phyloP scores from a whole-genome alignment of 1,140 invertebrate species.

The Trichogramma pretiosum region DNA sequence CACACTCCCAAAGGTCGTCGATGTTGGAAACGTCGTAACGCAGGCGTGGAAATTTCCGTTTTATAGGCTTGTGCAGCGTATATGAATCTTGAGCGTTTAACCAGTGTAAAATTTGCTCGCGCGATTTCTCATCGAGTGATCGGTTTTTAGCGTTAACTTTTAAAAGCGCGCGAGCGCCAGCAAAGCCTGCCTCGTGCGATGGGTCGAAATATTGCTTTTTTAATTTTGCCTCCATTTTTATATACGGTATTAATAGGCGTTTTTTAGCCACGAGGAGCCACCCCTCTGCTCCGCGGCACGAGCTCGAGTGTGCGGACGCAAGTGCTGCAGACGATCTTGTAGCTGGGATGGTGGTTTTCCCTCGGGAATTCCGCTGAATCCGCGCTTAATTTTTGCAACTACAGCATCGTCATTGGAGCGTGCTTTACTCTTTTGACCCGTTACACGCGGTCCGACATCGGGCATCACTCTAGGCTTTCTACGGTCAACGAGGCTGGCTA shows the following conservation, averaged over 20 bases:
- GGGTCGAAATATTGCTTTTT: background rate
- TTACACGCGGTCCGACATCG: too few relatives aligned
- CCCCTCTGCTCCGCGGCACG: too few relatives aligned
- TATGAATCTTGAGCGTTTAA: constrained; percentile 8
- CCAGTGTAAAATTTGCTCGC: constrained; percentile 6
- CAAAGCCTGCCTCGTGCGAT: background rate
- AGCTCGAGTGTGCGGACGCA: too few relatives aligned
- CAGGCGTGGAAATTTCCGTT: constrained; percentile 2
- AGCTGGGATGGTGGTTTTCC: too few relatives aligned
- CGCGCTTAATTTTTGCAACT: too few relatives aligned
- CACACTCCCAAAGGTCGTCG: constrained; percentile 16
- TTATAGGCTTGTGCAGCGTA: constrained; percentile 3
- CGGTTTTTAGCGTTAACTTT: background rate
- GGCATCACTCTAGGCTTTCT: too few relatives aligned
- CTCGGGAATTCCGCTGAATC: too few relatives aligned
- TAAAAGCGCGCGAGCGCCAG: background rate
- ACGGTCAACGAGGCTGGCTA: too few relatives aligned
- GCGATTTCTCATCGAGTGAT: background rate
- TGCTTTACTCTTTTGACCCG: background rate
- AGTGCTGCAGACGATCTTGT: too few relatives aligned
- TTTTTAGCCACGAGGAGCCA: too few relatives aligned
- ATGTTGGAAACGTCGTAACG: constrained; percentile 8
- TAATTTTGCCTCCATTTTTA: background rate
- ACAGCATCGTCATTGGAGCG: background rate
- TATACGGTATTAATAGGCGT: background rate